A percentile compares a stretch with the other conserved stretches of the same genome.
These are phyloP conservation scores for Congeria kusceri DNA, from an alignment of 2,888 invertebrate genomes.

Conservation along the genomic window DNA sequence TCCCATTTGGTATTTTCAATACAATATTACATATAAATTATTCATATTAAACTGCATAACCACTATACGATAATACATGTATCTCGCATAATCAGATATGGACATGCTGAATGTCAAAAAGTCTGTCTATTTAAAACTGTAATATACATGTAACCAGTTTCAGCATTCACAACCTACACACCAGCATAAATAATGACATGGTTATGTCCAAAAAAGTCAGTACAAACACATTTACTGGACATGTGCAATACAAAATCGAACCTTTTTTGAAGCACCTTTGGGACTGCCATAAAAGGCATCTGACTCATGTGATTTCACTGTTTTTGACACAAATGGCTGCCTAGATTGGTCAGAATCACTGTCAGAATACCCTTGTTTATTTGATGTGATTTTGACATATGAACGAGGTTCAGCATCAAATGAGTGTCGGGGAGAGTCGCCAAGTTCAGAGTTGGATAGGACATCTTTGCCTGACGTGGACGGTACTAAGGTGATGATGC, in stretches of 20 bases:
- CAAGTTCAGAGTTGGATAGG: too few species aligned
- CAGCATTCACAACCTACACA: not conserved
- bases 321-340: not conserved
- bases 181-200: not conserved
- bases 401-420: too few species aligned
- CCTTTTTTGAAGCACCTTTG: slow-evolving; percentile 23
- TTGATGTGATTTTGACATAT: not conserved
- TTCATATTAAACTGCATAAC: not conserved
- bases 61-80: not conserved
- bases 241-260: slow-evolving; percentile 27
- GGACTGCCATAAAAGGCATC: slow-evolving; percentile 26
- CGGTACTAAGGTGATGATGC: slow-evolving; percentile 15
- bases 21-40: not conserved
- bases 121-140: too few species aligned
- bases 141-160: too few species aligned
- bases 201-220: too few species aligned
- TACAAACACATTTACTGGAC: not conserved
- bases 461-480: not conserved
- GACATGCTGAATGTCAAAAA: not conserved
- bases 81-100: not conserved
- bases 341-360: not conserved
- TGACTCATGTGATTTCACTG: not conserved
- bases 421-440: too few species aligned
- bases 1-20: not conserved
- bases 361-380: not conserved